A percentile compares a stretch with the other conserved stretches of the same genome.
These are phyloP conservation scores for Rhorus exstirpatorius DNA, from an alignment of 2,888 invertebrate species.

Conservation along the genomic window DNA sequence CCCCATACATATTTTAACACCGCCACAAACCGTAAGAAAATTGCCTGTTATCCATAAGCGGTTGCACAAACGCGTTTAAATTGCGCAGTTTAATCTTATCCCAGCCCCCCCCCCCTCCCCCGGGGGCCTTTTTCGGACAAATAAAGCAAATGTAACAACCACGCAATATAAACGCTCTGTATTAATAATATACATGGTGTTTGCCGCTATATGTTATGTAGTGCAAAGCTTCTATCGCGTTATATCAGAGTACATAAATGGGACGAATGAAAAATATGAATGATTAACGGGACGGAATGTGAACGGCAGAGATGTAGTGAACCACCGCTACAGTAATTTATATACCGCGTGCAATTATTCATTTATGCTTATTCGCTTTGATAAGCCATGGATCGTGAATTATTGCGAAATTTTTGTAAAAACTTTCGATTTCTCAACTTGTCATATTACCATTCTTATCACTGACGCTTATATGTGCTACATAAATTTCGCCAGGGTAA, in stretches of 20 bases:
- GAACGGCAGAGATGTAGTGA: conserved; percentile 67
- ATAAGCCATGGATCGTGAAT: conserved; percentile 84
- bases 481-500: conserved; percentile 68
- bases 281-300: conserved; percentile 60
- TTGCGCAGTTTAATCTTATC: conserved; percentile 61
- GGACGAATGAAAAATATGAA: conserved; percentile 59
- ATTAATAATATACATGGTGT: conserved; percentile 13
- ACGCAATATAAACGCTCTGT: conserved; percentile 52
- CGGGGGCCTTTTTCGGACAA: conserved; percentile 15
- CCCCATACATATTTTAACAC: conserved; percentile 86
- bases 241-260: conserved; percentile 21
- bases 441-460: conserved; percentile 83
- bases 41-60: conserved; percentile 85
- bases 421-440: conserved; percentile 82
- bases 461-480: conserved; percentile 74
- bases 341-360: conserved; percentile 84
- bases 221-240: conserved; percentile 28
- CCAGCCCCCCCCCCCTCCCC: conserved; percentile 16
- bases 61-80: conserved; percentile 82
- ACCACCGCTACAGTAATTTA: conserved; percentile 80
- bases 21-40: conserved; percentile 85
- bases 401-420: conserved; percentile 84
- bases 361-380: conserved; percentile 85
- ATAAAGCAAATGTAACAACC: conserved; percentile 62
- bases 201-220: conserved; percentile 8